Percentiles rank a stretch among this genome's conserved stretches.
Evolutionary conservation across 2,113 vertebrate species (phyloP).

Genomic region (Puntigrus tetrazona): DNA sequence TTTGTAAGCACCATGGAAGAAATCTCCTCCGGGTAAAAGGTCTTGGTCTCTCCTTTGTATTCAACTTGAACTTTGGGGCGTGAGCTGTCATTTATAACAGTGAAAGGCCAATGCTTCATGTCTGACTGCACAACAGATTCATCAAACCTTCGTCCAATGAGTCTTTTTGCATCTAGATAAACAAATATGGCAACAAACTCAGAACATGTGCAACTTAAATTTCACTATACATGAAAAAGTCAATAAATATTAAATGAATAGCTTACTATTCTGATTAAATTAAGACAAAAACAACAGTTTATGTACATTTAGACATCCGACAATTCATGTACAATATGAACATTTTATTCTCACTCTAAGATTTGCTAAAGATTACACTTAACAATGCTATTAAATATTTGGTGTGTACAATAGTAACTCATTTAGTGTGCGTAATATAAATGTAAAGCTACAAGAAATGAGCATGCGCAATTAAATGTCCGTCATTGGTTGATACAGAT

Average conservation of each 20-base stretch:
- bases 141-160: constrained; percentile 76
- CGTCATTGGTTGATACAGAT: not conserved
- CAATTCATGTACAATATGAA: not conserved
- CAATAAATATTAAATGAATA: no score
- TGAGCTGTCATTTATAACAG: constrained; percentile 67
- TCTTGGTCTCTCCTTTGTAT: constrained; percentile 76
- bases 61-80: constrained; percentile 77
- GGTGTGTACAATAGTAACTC: not conserved
- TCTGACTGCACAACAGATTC: constrained; percentile 75
- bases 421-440: not conserved
- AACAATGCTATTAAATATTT: not conserved
- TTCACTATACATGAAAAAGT: not conserved
- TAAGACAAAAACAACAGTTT: not conserved
- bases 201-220: not conserved
- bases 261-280: not conserved
- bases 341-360: not conserved
- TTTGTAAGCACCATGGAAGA: constrained; percentile 79
- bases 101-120: constrained; percentile 80
- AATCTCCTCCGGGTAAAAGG: constrained; percentile 77
- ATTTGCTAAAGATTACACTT: not conserved
- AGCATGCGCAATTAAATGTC: not conserved
- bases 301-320: not conserved
- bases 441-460: not conserved
- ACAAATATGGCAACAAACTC: not conserved
- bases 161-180: constrained; percentile 74